phyloP scores from a whole-genome alignment of 2,888 invertebrate genomes.

The Parnassius smintheus region DNA sequence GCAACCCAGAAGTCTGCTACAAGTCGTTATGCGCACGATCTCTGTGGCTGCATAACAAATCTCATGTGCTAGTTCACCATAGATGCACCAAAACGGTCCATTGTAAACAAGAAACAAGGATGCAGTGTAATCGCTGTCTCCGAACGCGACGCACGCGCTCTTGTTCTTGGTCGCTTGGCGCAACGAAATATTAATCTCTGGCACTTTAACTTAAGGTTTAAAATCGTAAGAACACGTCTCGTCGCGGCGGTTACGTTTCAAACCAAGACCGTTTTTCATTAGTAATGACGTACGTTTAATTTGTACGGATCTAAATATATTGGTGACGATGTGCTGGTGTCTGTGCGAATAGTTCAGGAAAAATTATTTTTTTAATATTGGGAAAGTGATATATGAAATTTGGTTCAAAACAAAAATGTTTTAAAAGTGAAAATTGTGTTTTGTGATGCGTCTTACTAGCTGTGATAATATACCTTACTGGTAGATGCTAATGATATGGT shows the following conservation, averaged over 20 bases:
- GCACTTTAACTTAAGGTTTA: not conserved
- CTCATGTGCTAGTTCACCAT: not conserved
- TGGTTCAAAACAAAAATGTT: no score
- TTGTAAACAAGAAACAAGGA: conserved; percentile 39
- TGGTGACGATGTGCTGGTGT: conserved; percentile 27
- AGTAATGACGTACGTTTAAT: conserved; percentile 31
- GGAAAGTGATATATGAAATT: not conserved
- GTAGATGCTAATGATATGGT: no score
- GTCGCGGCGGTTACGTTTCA: conserved; percentile 29
- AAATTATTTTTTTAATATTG: not conserved
- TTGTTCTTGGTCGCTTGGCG: conserved; percentile 39
- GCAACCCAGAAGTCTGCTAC: not conserved
- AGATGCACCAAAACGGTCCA: conserved; percentile 13
- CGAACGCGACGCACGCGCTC: conserved; percentile 33
- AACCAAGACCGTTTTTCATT: conserved; percentile 39
- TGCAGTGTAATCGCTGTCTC: conserved; percentile 45
- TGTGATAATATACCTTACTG: no score
- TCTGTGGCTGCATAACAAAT: not conserved
- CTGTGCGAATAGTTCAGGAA: conserved; percentile 21
- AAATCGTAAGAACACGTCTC: conserved; percentile 1
- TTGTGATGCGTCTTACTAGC: no score
- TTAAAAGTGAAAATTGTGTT: no score
- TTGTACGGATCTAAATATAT: conserved; percentile 34
- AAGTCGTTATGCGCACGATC: not conserved
- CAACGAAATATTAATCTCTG: not conserved